phyloP scores from a whole-genome alignment of 2,888 invertebrate species.

The Sinotaia quadrata region DNA sequence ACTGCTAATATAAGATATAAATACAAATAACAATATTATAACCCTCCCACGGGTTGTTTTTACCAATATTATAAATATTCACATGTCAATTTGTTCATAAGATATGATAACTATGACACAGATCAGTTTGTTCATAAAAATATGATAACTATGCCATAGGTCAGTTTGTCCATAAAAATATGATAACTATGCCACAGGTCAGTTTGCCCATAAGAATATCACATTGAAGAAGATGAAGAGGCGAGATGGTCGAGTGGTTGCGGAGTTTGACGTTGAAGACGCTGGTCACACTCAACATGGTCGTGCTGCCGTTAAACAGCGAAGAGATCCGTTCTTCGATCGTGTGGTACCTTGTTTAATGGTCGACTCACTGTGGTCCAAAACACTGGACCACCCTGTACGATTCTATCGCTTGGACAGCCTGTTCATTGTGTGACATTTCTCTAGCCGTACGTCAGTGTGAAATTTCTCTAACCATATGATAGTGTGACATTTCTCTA shows the following conservation, averaged over 20 bases:
- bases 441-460: no score
- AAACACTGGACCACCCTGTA: slow-evolving; percentile 11
- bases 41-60: no score
- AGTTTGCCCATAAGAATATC: slow-evolving; percentile 21
- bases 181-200: slow-evolving; percentile 11
- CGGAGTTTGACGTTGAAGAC: slow-evolving; percentile 15
- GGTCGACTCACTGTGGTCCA: slow-evolving; percentile 21
- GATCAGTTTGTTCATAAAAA: no score
- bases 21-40: no score
- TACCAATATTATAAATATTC: no score
- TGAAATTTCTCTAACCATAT: not conserved
- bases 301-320: slow-evolving; percentile 7
- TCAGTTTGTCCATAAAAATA: slow-evolving; percentile 23
- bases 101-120: no score
- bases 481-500: not conserved
- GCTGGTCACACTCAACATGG: not conserved
- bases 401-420: slow-evolving; percentile 15
- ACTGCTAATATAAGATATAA: no score
- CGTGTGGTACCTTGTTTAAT: slow-evolving; percentile 19
- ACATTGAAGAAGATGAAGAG: slow-evolving; percentile 15
- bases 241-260: slow-evolving; percentile 9
- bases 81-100: no score
- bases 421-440: not conserved
- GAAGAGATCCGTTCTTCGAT: slow-evolving; percentile 20
- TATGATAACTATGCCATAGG: no score